Evolutionary conservation across 2,113 vertebrate species (phyloP).

Genomic region (Rhodinocichla rosea): DNA sequence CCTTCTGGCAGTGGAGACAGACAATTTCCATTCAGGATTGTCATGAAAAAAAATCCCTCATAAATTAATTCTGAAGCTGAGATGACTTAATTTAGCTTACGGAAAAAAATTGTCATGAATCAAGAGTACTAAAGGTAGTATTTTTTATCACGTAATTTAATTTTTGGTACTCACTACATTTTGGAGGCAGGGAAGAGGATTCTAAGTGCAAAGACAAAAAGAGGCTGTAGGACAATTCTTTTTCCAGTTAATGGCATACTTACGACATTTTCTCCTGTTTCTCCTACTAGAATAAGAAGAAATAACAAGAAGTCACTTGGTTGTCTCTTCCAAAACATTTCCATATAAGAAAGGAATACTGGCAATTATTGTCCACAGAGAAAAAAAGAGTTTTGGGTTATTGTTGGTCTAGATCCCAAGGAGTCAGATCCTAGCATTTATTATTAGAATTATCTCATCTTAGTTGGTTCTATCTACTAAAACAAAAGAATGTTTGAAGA

Average conservation of each 20-base stretch:
- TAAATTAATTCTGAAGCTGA: not conserved
- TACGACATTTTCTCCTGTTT: not conserved
- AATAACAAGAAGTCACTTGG: not conserved
- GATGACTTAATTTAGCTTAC: not conserved
- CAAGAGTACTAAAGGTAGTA: not conserved
- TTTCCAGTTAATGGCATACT: not conserved
- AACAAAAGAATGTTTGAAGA: not conserved
- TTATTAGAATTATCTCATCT: not conserved
- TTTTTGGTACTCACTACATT: not conserved
- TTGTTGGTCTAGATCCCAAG: not conserved
- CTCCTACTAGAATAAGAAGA: not conserved
- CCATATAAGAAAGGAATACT: not conserved
- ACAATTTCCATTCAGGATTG: not conserved
- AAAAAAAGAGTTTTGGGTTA: not conserved
- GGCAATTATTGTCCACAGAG: not conserved
- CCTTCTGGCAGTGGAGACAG: not conserved
- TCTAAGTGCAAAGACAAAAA: not conserved
- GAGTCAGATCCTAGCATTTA: not conserved
- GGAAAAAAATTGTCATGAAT: not conserved
- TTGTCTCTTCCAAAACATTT: not conserved
- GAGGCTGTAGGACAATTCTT: not conserved
- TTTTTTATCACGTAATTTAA: not conserved
- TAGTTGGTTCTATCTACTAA: not conserved
- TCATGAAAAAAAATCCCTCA: not conserved
- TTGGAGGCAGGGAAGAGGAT: not conserved